Base-by-base conservation (phyloP, 2,797 vertebrate species). In the Melanotaenia boesemani region DNA sequence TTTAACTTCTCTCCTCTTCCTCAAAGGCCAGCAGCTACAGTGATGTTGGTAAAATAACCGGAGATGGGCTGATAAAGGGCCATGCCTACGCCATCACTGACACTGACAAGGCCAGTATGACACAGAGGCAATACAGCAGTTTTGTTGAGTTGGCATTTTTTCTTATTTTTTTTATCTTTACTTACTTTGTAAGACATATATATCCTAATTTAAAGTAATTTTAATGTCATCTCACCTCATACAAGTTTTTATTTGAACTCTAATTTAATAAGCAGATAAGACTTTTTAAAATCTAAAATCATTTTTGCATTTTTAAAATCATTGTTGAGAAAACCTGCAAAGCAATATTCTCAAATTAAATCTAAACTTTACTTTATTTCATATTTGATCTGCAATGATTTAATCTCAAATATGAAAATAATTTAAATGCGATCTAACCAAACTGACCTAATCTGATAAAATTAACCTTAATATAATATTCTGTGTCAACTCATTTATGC, bases 61-160 rank as follows among this genome's bases (percentile, higher is more conserved):
- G 79, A 12, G 87, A 96, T 0, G 96, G 96, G 32, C 89, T 98
- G 88, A 87, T 97, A 58, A 96, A 89, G 81, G 96, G 96, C 11
- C 97, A 98, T 0, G 96, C 96, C 0, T 98, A 97, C 24, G 95
- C 96, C 10, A 93, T 97, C 86, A 97, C 95, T 0, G 94, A 92
- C 61, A 91, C 91, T 0, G 86, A 94, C 65, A 94, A 91, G 92
- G 94, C 72, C 41, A 79, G 89, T 83, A 74, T 66, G 41, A 67
- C 24, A 37, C 16, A 34, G 16, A 54, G 11, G 44, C 6, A 18
- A 18, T 3, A 0, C 41, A 0, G 57, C n/a, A 15, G 16, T 13
- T 39, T 37, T 28, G n/a, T 13, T 26, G 2, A 37, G 16, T 37
- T 16, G n/a, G 7, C 8, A 26, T 26, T 15, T 8, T 28, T 32